Conservation (phyloP, 2,888 invertebrate species). For the Orgyia antiqua region DNA sequence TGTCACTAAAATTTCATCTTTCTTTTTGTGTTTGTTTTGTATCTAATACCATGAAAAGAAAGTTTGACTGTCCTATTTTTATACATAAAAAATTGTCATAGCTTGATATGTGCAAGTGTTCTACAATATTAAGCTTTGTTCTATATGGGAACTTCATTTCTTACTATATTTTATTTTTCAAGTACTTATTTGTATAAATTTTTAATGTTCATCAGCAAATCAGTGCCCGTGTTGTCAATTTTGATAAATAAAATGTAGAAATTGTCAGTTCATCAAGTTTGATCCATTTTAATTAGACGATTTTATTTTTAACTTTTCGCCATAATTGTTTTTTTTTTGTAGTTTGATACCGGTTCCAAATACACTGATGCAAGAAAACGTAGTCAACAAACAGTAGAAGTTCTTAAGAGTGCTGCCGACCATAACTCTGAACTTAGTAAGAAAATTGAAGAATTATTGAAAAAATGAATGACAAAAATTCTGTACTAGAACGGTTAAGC, state of each 20-base stretch:
- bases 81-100: too few species aligned
- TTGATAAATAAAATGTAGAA: too few species aligned
- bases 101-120: too few species aligned
- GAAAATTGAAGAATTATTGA: slow-evolving; percentile 67
- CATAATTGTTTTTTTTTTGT: slow-evolving; percentile 18
- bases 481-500: slow-evolving; percentile 66
- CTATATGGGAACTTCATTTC: too few species aligned
- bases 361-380: slow-evolving; percentile 52
- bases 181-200: too few species aligned
- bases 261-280: slow-evolving; percentile 48
- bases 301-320: background rate
- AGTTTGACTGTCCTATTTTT: background rate
- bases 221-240: too few species aligned
- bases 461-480: slow-evolving; percentile 64
- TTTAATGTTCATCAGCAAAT: too few species aligned
- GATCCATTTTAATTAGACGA: slow-evolving; percentile 35
- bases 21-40: too few species aligned
- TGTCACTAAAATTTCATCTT: background rate
- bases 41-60: slow-evolving; percentile 5
- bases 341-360: slow-evolving; percentile 57
- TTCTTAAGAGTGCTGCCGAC: slow-evolving; percentile 69
- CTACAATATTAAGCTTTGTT: too few species aligned
- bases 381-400: slow-evolving; percentile 41
- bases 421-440: slow-evolving; percentile 61
- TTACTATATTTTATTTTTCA: too few species aligned